phyloP scores from a whole-genome alignment of 2,797 vertebrate species.

The Crax fasciolata region DNA sequence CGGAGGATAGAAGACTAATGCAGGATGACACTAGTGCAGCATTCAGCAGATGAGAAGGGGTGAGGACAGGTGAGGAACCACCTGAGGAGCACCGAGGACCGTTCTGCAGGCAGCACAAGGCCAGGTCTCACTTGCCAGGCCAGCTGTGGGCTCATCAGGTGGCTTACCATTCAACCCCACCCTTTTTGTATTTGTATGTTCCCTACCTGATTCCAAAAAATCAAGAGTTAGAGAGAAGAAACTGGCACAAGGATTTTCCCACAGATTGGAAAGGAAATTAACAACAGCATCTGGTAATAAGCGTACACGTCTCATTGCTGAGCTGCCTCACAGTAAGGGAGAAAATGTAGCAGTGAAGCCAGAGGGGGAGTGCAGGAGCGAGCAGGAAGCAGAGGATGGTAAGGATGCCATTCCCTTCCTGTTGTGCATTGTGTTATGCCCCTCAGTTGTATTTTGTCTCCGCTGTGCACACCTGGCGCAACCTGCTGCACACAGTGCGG shows the following conservation, averaged over 20 bases:
- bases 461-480: neutral
- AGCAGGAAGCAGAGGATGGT: neutral
- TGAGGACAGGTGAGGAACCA: neutral
- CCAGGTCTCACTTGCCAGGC: neutral
- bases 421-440: neutral
- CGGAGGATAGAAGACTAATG: neutral
- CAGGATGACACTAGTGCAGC: neutral
- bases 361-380: neutral
- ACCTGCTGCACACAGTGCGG: neutral
- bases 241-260: neutral
- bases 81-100: neutral
- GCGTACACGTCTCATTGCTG: neutral
- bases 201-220: neutral
- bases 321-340: neutral
- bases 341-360: neutral
- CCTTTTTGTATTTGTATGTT: neutral
- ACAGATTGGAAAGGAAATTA: neutral
- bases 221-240: neutral
- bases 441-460: neutral
- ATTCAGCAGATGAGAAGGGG: neutral
- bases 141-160: neutral
- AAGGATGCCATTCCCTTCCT: neutral
- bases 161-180: rapidly evolving
- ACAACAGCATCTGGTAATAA: conserved; percentile 3
- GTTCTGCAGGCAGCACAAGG: neutral